Base-by-base conservation (phyloP, 2,113 vertebrate genomes). In the Rafetus swinhoei region DNA sequence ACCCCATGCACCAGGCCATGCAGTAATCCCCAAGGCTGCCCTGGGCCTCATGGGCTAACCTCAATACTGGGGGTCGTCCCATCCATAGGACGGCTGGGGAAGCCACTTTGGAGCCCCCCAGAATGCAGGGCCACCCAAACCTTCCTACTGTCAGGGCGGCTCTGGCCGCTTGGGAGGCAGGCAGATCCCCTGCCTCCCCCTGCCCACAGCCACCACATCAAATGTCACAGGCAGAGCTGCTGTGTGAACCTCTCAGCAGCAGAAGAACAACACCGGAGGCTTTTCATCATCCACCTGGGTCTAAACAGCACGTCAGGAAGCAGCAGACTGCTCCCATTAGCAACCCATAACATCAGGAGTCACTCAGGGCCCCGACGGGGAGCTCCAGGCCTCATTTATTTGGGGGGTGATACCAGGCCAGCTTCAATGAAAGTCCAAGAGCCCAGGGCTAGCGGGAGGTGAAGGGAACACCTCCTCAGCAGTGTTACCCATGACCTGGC, bases 171-270 rank as follows among this genome's bases (percentile, higher is more conserved):
- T 15, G 52, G 19, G 39, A 90, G 81, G n/a, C 53, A 84, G 65
- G 74, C 35, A 2, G 0, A 13, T n/a, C 52, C 12, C 35, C 52
- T 0, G 0, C 10, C 6, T 25, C 85, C 72, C 72, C 35, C 39
- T 57, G 62, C 21, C 0, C 1, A 45, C 80, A 93, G 32, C 18
- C 4, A 15, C 8, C 54, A 35, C 1, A 1, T 57, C 92, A 81
- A 79, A 77, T 0, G 1, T 69, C 79, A 90, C 82, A 87, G 74
- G 76, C 13, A 18, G 60, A 81, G 32, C 93, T 82, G 77, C 83
- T 0, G 1, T 88, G 59, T 14, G 72, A 90, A 90, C 24, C 76
- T 84, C 85, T 93, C 85, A 72, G 79, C 52, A n/a, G 22, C 6
- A 0, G 29, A 1, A 72, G 62, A 84, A 9, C 32, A 81, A 16